These are phyloP conservation scores for Bombus cullumanus DNA, from an alignment of 1,140 invertebrate genomes.

Conservation along the genomic window DNA sequence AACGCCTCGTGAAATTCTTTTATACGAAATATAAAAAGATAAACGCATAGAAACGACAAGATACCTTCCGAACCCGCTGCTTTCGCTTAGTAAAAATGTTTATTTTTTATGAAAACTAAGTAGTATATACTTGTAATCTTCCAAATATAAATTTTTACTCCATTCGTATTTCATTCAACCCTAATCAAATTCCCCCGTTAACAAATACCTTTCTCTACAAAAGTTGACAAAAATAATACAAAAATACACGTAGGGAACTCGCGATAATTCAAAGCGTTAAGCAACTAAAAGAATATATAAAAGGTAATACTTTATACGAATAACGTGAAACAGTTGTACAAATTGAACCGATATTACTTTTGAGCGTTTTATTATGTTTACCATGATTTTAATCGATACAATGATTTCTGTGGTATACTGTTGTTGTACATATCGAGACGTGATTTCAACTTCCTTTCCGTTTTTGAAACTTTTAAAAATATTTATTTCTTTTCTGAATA, in stretches of 20 bases:
- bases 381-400: slow-evolving; percentile 82
- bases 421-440: slow-evolving; percentile 74
- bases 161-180: neutral
- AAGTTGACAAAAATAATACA: too few relatives aligned
- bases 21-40: neutral
- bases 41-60: neutral
- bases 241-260: neutral
- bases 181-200: neutral
- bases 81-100: neutral
- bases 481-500: neutral
- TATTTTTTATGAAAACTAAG: slow-evolving; percentile 2
- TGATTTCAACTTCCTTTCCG: slow-evolving; percentile 68
- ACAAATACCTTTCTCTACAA: neutral
- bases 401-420: slow-evolving; percentile 82
- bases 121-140: neutral
- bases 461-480: slow-evolving; percentile 1
- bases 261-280: neutral
- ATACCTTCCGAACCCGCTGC: neutral
- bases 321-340: slow-evolving; percentile 23
- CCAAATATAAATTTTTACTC: slow-evolving; percentile 26
- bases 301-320: neutral
- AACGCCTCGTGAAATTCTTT: neutral
- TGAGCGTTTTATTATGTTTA: slow-evolving; percentile 82
- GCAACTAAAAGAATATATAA: neutral
- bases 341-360: slow-evolving; percentile 66